Base-by-base conservation (phyloP, 2,797 vertebrate species). In the Melanogrammus aeglefinus region DNA sequence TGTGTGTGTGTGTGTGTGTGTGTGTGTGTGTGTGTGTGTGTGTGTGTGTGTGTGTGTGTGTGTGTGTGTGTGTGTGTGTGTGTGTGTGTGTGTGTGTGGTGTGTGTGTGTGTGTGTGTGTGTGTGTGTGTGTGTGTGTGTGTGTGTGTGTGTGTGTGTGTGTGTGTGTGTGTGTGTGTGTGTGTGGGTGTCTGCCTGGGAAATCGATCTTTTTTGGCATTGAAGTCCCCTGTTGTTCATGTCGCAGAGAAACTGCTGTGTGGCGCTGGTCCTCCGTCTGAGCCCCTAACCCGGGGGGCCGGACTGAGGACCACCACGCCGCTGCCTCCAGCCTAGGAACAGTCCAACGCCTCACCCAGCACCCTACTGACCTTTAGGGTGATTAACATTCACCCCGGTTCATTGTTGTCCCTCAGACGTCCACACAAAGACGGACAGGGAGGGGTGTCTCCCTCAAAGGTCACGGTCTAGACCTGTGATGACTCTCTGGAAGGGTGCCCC, bases 321-420 rank as follows among this genome's bases (percentile, higher is more conserved):
- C 21, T 8, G 57, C 57, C n/a, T 66, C n/a, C 8, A 66, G 63
- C 24, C 47, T 57, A 3, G 63, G n/a, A 66, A 3, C 21, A 51
- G 51, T 7, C 75, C 82, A 79, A 82, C 70, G 39, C 76, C 66
- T 80, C 29, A 81, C 78, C 70, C 51, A 75, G 76, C 85, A 87
- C 88, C 84, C 85, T 79, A 74, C 75, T 92, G 92, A 86, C 91
- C 92, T 93, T 92, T 92, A 75, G 63, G 90, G 83, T 86, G 85
- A 89, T 90, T 88, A 89, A 86, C 88, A 87, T 86, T 87, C 82
- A 85, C 38, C 75, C 77, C 76, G 51, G 74, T 78, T 85, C 83
- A 91, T 92, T 92, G 90, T 31, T 92, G 87, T 87, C 80, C 85
- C 75, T 83, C 73, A 70, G 85, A 79, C 85, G 27, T 84, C 77